Conservation (phyloP, 1,140 invertebrate genomes). For the Artemia franciscana region DNA sequence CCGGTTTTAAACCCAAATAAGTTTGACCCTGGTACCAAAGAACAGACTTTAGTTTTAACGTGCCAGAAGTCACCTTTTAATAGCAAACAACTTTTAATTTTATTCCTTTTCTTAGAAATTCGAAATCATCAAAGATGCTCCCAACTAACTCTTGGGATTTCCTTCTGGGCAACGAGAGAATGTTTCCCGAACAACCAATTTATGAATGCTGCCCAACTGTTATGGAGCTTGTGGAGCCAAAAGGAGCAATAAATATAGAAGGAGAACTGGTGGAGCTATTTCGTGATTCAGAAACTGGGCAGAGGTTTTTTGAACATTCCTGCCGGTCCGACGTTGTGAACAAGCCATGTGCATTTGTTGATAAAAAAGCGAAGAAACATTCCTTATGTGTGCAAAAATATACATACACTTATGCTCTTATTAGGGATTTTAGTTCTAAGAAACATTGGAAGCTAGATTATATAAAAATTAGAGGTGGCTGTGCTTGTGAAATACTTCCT, state of each 20-base stretch:
- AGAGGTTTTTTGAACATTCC: slow-evolving; percentile 51
- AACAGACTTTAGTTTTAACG: too few relatives aligned
- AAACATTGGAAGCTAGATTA: slow-evolving; percentile 49
- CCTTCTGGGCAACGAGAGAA: background rate
- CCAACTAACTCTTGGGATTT: background rate
- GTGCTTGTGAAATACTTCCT: slow-evolving; percentile 41
- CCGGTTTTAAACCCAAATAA: too few relatives aligned
- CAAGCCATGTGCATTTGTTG: slow-evolving; percentile 47
- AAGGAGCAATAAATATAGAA: slow-evolving; percentile 43
- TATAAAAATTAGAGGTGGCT: slow-evolving; percentile 52
- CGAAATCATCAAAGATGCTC: too few relatives aligned
- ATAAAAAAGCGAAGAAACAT: slow-evolving; percentile 35
- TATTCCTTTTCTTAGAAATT: too few relatives aligned
- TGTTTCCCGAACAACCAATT: background rate
- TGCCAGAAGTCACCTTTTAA: too few relatives aligned
- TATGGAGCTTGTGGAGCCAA: slow-evolving; percentile 45
- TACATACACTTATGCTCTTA: slow-evolving; percentile 59
- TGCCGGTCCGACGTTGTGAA: slow-evolving; percentile 41
- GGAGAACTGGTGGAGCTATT: slow-evolving; percentile 50
- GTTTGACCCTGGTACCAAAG: too few relatives aligned
- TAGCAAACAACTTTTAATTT: too few relatives aligned
- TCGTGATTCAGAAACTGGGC: slow-evolving; percentile 26
- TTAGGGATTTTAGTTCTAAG: slow-evolving; percentile 26
- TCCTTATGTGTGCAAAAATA: slow-evolving; percentile 58
- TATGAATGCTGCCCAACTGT: slow-evolving; percentile 55